Base-by-base conservation (phyloP, 1,140 invertebrate species). In the Daktulosphaira vitifoliae region DNA sequence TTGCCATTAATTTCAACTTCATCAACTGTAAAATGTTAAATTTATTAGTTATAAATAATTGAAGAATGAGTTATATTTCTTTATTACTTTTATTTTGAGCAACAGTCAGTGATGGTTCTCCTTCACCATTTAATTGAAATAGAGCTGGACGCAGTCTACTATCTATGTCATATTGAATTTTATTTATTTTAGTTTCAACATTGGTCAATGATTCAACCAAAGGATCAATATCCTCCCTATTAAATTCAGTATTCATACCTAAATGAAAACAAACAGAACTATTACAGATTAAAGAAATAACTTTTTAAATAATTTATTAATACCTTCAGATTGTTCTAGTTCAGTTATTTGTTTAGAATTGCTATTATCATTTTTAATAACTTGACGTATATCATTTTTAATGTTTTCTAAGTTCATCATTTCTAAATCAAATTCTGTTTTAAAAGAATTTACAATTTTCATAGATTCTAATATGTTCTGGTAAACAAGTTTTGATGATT, bases 361-460 rank as follows among this genome's bases (percentile, higher is more conserved):
- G 38, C 78, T 73, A 68, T 83, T 82, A 37, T 80, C 80, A 7
- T 75, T 78, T 16, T 76, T 75, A 0, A 78, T 80, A 0, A 80
- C 78, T 29, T 69, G 75, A 18, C 79, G 78, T 3, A 83, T 72
- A 3, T 76, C 77, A 38, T 77, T 68, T 68, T 79, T 80, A 2
- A 81, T 71, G 48, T 72, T 66, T 11, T 76, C 72, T 5, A 82
- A 76, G 13, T 76, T 73, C 22, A 77, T 69, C 64, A 79, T 77
- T 65, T 80, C 77, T 5, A 66, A 37, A 23, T 79, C 71, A 2
- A 80, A 69, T 15, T 77, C 69, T 3, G 70, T 68, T 49, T 75
- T 72, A 0, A 78, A 64, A 4, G 65, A 68, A 15, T 65, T 46
- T 2, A 70, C 68, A 1, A 50, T 39, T 11, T 51, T 53, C 15